These are phyloP conservation scores for Heliconius hermathena DNA, from an alignment of 1,140 invertebrate genomes.

Conservation along the genomic window DNA sequence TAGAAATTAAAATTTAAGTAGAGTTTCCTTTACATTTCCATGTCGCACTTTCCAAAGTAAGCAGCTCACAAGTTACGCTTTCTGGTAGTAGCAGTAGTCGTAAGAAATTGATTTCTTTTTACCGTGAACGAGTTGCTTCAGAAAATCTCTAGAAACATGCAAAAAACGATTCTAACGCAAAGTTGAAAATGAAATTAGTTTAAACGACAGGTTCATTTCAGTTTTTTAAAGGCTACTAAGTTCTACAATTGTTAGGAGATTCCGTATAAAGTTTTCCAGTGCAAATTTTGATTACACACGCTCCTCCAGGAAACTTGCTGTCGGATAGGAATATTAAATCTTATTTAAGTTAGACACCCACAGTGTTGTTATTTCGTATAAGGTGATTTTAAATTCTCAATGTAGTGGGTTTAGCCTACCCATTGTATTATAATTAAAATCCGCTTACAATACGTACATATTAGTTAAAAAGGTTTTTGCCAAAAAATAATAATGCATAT, in stretches of 20 bases:
- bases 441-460: too few species aligned
- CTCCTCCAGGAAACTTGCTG: slow-evolving; percentile 74
- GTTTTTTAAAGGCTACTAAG: slow-evolving; percentile 70
- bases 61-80: slow-evolving; percentile 69
- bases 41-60: slow-evolving; percentile 55
- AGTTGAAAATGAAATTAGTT: slow-evolving; percentile 80
- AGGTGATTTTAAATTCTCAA: slow-evolving; percentile 66
- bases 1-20: slow-evolving; percentile 61
- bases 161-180: slow-evolving; percentile 75
- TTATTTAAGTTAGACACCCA: slow-evolving; percentile 80
- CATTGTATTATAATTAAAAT: too few species aligned
- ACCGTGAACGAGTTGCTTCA: slow-evolving; percentile 64
- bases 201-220: slow-evolving; percentile 79
- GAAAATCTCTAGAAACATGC: slow-evolving; percentile 64
- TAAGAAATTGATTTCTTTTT: slow-evolving; percentile 76
- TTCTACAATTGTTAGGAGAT: slow-evolving; percentile 75
- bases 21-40: slow-evolving; percentile 61
- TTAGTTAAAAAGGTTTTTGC: too few species aligned
- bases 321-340: slow-evolving; percentile 80
- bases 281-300: slow-evolving; percentile 81
- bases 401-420: background rate
- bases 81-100: slow-evolving; percentile 59
- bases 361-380: slow-evolving; percentile 75
- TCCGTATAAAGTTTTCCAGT: slow-evolving; percentile 71
- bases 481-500: background rate